Evolutionary conservation across 2,888 invertebrate species (phyloP), one percentile per base, ranked within the genome.

Genomic region (Ernsta delagoae): DNA sequence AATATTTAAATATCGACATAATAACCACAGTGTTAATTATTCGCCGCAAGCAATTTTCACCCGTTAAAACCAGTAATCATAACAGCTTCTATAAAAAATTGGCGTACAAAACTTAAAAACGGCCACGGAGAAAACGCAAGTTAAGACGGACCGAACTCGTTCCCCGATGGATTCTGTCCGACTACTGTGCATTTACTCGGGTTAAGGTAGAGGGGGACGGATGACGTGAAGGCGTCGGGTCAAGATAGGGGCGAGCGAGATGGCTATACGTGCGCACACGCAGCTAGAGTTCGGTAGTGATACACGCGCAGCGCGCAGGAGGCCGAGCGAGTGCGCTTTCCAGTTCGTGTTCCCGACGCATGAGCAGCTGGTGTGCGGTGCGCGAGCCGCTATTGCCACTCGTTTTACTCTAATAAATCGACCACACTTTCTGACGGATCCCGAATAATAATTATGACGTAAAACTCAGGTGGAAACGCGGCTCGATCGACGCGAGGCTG

Each of bases 91-190:
- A 81, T 62, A 88, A 91, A 88, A 90, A 91, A 87, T 84, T 86
- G 82, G 84, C 86, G 86, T 84, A 86, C 79, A 81, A 85, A 84
- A 84, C 82, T 81, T 82, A 73, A 75, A 86, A 85, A 84, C 86
- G 83, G 81, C 82, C 82, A 84, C 83, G 81, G 86, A 84, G 89
- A 87, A 88, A 88, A 88, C 83, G 84, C 84, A 84, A 85, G 85
- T 84, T 88, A 86, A 87, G 84, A 89, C 82, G 86, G 81, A 86
- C 84, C 87, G 86, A 92, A 92, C 92, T 88, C 86, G 92, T 90
- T 89, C 88, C 87, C 81, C 85, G 81, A 80, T 83, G 83, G 85
- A 83, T 85, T 85, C 83, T 78, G 79, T 83, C 82, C 73, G 84
- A 86, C 90, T 90, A 91, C 93, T 89, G 92, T 92, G 89, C 90